A percentile compares a stretch with the other conserved stretches of the same genome.
phyloP scores from a whole-genome alignment of 2,113 vertebrate species.

The Tychaedon coryphoeus region DNA sequence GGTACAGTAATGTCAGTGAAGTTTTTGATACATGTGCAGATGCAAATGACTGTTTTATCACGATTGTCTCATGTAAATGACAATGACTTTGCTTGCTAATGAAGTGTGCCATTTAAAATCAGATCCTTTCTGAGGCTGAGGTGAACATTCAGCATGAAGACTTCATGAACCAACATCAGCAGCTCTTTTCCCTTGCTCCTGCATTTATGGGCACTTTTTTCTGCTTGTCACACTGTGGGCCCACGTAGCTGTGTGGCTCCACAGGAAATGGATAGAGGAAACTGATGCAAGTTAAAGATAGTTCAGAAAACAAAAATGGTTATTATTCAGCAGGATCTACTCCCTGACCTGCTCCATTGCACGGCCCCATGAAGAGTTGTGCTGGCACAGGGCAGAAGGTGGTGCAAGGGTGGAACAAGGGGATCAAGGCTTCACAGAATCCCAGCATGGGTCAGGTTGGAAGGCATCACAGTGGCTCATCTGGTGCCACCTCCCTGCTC shows the following conservation, averaged over 20 bases:
- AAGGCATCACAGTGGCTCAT: neutral
- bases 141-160: neutral
- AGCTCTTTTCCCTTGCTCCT: neutral
- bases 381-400: neutral
- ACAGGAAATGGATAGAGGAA: constrained; percentile 13
- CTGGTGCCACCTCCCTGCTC: neutral
- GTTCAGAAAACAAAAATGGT: constrained; percentile 4
- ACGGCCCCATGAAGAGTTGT: neutral
- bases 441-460: neutral
- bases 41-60: neutral
- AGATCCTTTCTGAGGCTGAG: neutral
- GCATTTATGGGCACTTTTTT: neutral
- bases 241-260: rapidly evolving
- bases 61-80: neutral
- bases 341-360: neutral
- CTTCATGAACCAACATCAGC: neutral
- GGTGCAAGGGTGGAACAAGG: neutral
- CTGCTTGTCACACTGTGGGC: neutral
- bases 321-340: neutral
- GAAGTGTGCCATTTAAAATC: neutral
- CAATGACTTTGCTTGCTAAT: neutral
- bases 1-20: neutral
- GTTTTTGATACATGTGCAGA: neutral
- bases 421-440: neutral
- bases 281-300: neutral